A percentile compares a stretch with the other conserved stretches of the same genome.
Conservation (phyloP, 2,797 vertebrate species). For the Spondyliosoma cantharus region DNA sequence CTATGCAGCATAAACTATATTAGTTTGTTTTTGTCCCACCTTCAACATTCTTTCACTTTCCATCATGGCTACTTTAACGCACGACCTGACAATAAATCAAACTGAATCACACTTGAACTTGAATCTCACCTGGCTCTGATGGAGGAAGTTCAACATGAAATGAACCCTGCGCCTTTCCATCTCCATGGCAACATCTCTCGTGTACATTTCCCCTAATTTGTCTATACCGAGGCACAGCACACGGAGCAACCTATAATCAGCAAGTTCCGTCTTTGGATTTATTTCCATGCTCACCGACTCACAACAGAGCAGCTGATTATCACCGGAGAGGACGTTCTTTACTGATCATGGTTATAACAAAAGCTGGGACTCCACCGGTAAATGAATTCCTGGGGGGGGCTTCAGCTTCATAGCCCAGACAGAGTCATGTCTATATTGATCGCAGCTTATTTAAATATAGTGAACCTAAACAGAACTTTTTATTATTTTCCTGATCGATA, state of each 20-base stretch:
- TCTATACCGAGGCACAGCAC: slow-evolving; percentile 29
- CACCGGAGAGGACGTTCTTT: slow-evolving; percentile 8
- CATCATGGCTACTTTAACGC: not conserved
- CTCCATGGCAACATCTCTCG: slow-evolving; percentile 27
- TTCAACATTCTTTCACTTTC: slow-evolving; percentile 18
- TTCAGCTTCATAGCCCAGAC: not conserved
- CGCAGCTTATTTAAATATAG: not conserved
- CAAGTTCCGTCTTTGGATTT: slow-evolving; percentile 54
- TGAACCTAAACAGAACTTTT: too few species aligned
- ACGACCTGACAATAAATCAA: not conserved
- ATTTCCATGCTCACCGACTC: slow-evolving; percentile 55
- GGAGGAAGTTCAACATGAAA: slow-evolving; percentile 11
- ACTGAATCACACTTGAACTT: not conserved
- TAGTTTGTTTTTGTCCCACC: not conserved
- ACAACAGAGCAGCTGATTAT: slow-evolving; percentile 19
- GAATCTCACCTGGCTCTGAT: not conserved
- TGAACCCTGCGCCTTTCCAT: slow-evolving; percentile 17
- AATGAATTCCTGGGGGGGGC: not conserved
- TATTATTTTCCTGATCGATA: too few species aligned
- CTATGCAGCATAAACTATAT: not conserved
- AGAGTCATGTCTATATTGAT: too few species aligned
- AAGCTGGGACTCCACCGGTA: not conserved
- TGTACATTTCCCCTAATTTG: slow-evolving; percentile 50
- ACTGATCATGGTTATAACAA: slow-evolving; percentile 3
- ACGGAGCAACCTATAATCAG: slow-evolving; percentile 44